Base-by-base conservation (phyloP, 1,140 invertebrate species). In the Zaprionus gabonicus region DNA sequence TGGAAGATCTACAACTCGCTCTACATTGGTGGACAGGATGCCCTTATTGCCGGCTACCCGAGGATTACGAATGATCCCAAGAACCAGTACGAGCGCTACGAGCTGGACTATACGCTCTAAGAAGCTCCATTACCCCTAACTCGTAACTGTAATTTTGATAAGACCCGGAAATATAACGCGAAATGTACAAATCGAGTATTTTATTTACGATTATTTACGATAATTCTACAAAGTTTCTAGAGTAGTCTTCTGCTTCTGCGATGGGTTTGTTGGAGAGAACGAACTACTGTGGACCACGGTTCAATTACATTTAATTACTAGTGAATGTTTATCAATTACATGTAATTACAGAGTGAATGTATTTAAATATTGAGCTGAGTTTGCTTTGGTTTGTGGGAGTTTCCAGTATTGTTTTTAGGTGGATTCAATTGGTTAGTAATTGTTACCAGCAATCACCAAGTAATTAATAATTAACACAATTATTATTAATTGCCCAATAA, bases 1-100 rank as follows among this genome's bases (percentile, higher is more conserved):
- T 99, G 99, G 99, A 99, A 99, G 94, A 98, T 99, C 78, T 99
- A 99, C 93, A 99, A 99, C 94, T 99, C 98, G 2, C 94, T 99
- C 15, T 99, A 99, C 88, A 99, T 99, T 84, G 99, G 99, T 17
- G 98, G 98, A 31, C 99, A 99, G 94, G 99, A 99, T 94, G 97
- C 99, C 9, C 94, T 99, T 28, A 98, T 99, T n/a, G 97, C 98
- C 51, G 98, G 98, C 13, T 99, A 99, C 94, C 99, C 99, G 1
- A 94, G 98, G 76, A 97, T 99, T 88, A 95, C 96, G 73, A 98
- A 99, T 93, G 98, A 99, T 93, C 96, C 96, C 17, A 98, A 98
- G 93, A 99, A 99, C 94, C 96, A 98, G 80, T 99, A 98, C 93
- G 94, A 97, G 81, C 95, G 99, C 93, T 99, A 99, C 93, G 99